A percentile compares a stretch with the other conserved stretches of the same genome.
Evolutionary conservation across 2,888 invertebrate genomes (phyloP).

Genomic region (Phragmatobia fuliginosa): DNA sequence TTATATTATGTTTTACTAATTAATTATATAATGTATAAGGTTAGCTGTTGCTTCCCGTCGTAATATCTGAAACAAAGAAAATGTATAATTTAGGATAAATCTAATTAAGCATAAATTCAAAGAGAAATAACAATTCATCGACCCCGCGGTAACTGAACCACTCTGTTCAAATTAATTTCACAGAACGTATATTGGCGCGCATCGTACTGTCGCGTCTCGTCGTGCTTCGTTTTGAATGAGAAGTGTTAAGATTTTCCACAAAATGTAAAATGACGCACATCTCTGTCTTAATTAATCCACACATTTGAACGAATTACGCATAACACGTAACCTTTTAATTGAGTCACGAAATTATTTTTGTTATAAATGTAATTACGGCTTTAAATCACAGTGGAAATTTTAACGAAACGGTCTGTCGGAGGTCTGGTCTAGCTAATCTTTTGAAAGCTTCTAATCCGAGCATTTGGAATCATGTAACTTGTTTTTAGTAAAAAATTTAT

Average conservation of each 20-base stretch:
- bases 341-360: slow-evolving; percentile 67
- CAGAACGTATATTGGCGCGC: slow-evolving; percentile 35
- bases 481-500: slow-evolving; percentile 36
- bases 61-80: slow-evolving; percentile 79
- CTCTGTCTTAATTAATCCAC: slow-evolving; percentile 35
- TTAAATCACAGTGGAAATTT: slow-evolving; percentile 60
- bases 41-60: slow-evolving; percentile 63
- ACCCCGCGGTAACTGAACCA: slow-evolving; percentile 61
- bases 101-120: slow-evolving; percentile 55
- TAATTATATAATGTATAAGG: slow-evolving; percentile 57
- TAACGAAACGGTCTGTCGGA: slow-evolving; percentile 72
- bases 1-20: slow-evolving; percentile 58
- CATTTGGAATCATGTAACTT: slow-evolving; percentile 59
- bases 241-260: slow-evolving; percentile 3
- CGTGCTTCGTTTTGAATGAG: neutral
- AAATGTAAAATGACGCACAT: slow-evolving; percentile 17
- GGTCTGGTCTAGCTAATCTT: slow-evolving; percentile 73
- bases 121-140: slow-evolving; percentile 64
- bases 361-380: slow-evolving; percentile 66
- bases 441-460: slow-evolving; percentile 74
- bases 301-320: slow-evolving; percentile 39
- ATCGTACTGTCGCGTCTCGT: neutral
- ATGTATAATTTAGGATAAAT: slow-evolving; percentile 59
- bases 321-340: slow-evolving; percentile 52
- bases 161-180: slow-evolving; percentile 61